Evolutionary conservation across 2,797 vertebrate species (phyloP).

Genomic region (Galago senegalensis): DNA sequence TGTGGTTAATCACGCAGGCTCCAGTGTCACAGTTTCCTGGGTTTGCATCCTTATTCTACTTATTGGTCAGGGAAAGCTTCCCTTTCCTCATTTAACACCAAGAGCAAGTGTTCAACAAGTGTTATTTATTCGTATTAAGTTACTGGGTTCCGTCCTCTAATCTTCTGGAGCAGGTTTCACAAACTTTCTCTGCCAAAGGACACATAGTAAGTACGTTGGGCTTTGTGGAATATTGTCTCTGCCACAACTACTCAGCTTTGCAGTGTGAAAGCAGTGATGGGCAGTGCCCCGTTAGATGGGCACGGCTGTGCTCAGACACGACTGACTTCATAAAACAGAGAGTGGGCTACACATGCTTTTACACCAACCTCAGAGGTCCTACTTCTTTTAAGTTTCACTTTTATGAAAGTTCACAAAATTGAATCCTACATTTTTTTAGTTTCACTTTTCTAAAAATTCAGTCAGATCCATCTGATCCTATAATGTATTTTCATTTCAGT

Average conservation of each 20-base stretch:
- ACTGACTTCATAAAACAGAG: not conserved
- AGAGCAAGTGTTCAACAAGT: not conserved
- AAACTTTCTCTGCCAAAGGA: not conserved
- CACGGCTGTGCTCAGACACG: not conserved
- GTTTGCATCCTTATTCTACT: conserved; percentile 10
- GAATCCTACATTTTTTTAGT: not conserved
- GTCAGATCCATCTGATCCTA: not conserved
- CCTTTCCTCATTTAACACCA: not conserved
- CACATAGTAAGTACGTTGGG: not conserved
- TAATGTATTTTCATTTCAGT: not conserved
- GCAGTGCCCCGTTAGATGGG: not conserved
- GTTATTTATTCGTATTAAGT: conserved; percentile 28
- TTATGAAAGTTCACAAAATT: not conserved
- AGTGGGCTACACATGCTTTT: too few relatives aligned
- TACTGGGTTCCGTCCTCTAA: not conserved
- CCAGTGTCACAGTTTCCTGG: not conserved
- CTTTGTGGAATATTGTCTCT: not conserved
- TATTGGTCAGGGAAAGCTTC: not conserved
- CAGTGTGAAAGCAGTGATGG: not conserved
- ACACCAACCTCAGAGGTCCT: not conserved
- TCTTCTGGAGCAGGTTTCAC: not conserved
- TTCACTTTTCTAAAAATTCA: not conserved
- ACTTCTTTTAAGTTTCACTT: not conserved
- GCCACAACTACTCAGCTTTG: not conserved
- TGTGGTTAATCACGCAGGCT: not conserved